Evolutionary conservation across 2,888 invertebrate species (phyloP), one percentile per base, ranked within the genome.

Genomic region (Ophioninae sp.): DNA sequence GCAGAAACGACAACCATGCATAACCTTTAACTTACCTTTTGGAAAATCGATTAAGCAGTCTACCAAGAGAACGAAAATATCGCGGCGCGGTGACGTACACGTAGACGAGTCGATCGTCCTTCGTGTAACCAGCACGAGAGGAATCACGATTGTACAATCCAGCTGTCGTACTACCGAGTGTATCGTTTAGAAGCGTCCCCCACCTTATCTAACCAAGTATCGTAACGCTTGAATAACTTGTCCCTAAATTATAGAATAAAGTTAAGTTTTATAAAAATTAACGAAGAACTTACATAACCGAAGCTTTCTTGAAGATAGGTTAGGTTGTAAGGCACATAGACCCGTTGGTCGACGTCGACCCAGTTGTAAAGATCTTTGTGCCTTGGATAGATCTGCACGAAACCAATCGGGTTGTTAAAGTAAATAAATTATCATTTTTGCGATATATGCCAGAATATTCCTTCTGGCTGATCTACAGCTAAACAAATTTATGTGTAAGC

Each of bases 261-360:
- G 50, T 67, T 23, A 68, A 39, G 37, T 30, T 41, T 41, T 17
- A 39, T 75, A 21, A 7, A 74, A 77, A 77, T 83, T 68, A 84
- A 84, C 81, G 62, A 87, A 78, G 84, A 80, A 92, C 93, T 92
- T 91, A 93, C 93, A 91, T 93, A 93, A 89, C 91, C 92, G 87
- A 93, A 94, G 82, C 90, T 91, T 73, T 93, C 91, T 87, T 94
- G 94, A 41, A 94, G 91, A 83, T 92, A 89, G 70, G 92, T 91
- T 81, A 94, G 87, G 83, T 92, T 91, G 89, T 92, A 93, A 75
- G 91, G 89, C 85, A 92, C 91, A 88, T 92, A 93, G 81, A 93
- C 91, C 80, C 92, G 89, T 87, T 93, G 91, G 86, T 93, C 92
- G 44, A 93, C 90, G 85, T 93, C 92, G 72, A 93, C 90, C 89